Evolutionary conservation across 1,140 invertebrate species (phyloP).

Genomic region (Olivierus martensii): DNA sequence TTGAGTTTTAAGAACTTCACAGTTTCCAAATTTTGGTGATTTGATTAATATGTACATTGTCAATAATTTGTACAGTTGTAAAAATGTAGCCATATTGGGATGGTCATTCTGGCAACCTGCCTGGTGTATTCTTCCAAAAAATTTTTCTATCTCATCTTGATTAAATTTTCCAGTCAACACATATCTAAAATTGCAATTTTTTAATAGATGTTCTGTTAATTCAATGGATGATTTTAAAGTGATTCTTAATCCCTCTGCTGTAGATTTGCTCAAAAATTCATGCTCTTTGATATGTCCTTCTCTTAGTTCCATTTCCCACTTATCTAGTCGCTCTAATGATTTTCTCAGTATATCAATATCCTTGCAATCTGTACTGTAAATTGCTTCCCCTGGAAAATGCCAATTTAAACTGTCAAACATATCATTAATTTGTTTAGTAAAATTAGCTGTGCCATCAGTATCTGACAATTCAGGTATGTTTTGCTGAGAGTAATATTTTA

Average conservation of each 20-base stretch:
- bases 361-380: not conserved
- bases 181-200: not conserved
- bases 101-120: conserved; percentile 6
- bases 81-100: conserved; percentile 8
- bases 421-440: not conserved
- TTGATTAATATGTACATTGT: too few relatives aligned
- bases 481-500: too few relatives aligned
- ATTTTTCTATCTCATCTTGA: conserved; percentile 8
- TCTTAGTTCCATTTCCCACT: not conserved
- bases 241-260: too few relatives aligned
- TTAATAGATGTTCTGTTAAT: not conserved
- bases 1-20: too few relatives aligned
- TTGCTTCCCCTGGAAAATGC: not conserved
- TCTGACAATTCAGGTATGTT: too few relatives aligned
- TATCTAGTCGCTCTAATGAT: not conserved
- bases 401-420: not conserved
- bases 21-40: too few relatives aligned
- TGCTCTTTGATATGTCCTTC: not conserved
- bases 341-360: too few relatives aligned
- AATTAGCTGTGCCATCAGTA: too few relatives aligned
- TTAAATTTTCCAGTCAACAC: conserved; percentile 8
- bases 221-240: conserved; percentile 1
- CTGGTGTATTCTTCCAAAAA: conserved; percentile 8
- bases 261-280: not conserved
- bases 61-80: conserved; percentile 13